Base-by-base conservation (phyloP, 2,113 vertebrate species). In the Halichoerus grypus region DNA sequence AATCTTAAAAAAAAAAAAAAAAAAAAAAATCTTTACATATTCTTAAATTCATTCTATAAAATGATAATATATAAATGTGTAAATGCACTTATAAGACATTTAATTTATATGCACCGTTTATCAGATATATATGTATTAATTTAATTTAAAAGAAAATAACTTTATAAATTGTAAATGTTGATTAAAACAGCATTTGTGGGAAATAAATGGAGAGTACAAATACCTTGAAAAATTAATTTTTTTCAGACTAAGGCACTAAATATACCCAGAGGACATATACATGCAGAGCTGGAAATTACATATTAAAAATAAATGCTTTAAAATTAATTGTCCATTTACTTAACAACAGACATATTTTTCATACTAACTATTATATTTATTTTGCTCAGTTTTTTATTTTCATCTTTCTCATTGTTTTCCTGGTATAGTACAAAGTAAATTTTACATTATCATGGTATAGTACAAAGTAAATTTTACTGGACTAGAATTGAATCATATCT, bases 81-180 rank as follows among this genome's bases (percentile, higher is more conserved):
- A 51, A 93, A 82, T 85, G 5, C 0, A 77, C 55, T 76, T 71
- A 72, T 51, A 80, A 31, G 11, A 49, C 14, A 88, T 28, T 80
- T 67, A 89, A 77, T 46, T 85, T 77, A 79, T 51, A 92, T 49
- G 5, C 8, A 79, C 12, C 11, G 13, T 95, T 81, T 87, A 69
- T 42, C 65, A 71, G 8, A 21, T 33, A 28, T 69, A 33, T 69
- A 59, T 36, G 5, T 26, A 39, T 80, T 77, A 69, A 87, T 65
- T 80, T 74, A 55, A 8, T 57, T 79, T 65, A 79, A 97, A 92
- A 74, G 24, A 79, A 93, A 85, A 81, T 92, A 31, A 74, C 18
- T 88, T 88, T 12, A 65, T 96, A 69, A 94, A 74, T 79, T 81
- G 13, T 92, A 96, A 94, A 80, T 74, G 14, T 10, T 92, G 36